Conservation (phyloP, 64 coral and sea anemone genomes). For the Porites australiensis region DNA sequence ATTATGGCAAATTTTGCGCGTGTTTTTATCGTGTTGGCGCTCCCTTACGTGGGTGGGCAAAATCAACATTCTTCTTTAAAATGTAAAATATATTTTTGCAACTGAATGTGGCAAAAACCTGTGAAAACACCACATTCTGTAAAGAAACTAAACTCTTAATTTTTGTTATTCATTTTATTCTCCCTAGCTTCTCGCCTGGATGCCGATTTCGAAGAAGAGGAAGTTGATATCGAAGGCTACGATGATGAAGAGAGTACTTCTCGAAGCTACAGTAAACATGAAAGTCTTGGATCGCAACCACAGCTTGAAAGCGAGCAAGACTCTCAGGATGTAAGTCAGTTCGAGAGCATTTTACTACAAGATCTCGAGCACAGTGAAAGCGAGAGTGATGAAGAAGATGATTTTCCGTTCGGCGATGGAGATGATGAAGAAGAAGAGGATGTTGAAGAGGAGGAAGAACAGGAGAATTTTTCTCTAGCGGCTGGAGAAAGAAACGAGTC, state of each 20-base stretch:
- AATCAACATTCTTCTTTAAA: no score
- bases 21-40: no score
- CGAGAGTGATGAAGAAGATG: constrained; percentile 92
- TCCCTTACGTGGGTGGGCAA: no score
- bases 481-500: constrained; percentile 11
- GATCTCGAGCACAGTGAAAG: constrained; percentile 96
- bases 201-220: constrained; percentile 68
- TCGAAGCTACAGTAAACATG: constrained; percentile 35
- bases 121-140: not conserved
- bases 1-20: no score
- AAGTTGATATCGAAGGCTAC: constrained; percentile 80
- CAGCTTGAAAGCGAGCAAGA: constrained; percentile 39
- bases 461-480: constrained; percentile 2
- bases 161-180: not conserved
- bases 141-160: not conserved
- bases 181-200: constrained; percentile 32
- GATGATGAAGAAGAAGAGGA: constrained; percentile 95
- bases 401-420: constrained; percentile 98
- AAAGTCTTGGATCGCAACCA: constrained; percentile 46
- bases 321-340: constrained; percentile 61
- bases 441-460: constrained; percentile 76
- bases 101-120: no score
- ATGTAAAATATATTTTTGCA: no score
- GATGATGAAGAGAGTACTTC: constrained; percentile 48
- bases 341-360: constrained; percentile 93